phyloP scores from a whole-genome alignment of 2,888 invertebrate species.

The Andrena camellia region DNA sequence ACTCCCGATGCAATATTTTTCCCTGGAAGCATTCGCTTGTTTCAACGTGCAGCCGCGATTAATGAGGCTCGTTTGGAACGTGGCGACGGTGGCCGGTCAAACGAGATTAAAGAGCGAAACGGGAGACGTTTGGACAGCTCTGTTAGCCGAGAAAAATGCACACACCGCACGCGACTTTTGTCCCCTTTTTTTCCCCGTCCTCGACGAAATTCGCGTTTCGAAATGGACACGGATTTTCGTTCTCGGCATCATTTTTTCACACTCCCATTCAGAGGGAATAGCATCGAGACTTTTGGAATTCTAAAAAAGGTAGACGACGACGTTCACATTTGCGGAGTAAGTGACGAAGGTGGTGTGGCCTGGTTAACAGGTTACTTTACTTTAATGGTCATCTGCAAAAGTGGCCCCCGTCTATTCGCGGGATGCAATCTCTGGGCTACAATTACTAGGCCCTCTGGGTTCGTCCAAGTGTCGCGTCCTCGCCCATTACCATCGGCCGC shows the following conservation, averaged over 20 bases:
- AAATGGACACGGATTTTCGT: background rate
- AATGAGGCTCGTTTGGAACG: constrained; percentile 48
- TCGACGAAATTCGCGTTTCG: constrained; percentile 10
- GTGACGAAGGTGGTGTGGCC: background rate
- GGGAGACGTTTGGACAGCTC: constrained; percentile 53
- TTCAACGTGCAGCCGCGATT: constrained; percentile 35
- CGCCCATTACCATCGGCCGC: background rate
- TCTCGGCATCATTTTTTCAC: too few species aligned
- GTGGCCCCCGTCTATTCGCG: background rate
- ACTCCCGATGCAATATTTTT: constrained; percentile 2
- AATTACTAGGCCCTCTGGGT: background rate
- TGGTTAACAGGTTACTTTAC: background rate
- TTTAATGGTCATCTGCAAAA: background rate
- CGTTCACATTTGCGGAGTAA: background rate
- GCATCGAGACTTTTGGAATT: too few species aligned
- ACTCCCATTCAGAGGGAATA: too few species aligned
- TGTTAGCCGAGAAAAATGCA: constrained; percentile 48
- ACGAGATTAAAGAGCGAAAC: constrained; percentile 54
- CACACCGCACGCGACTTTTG: constrained; percentile 19
- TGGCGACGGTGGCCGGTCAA: constrained; percentile 34
- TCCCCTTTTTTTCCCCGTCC: constrained; percentile 3
- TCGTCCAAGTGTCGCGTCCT: constrained; percentile 2
- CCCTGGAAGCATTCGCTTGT: constrained; percentile 15
- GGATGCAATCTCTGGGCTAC: background rate
- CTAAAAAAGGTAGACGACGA: too few species aligned